These are phyloP conservation scores for Thalpophila matura DNA, from an alignment of 2,888 invertebrate genomes.

Conservation along the genomic window DNA sequence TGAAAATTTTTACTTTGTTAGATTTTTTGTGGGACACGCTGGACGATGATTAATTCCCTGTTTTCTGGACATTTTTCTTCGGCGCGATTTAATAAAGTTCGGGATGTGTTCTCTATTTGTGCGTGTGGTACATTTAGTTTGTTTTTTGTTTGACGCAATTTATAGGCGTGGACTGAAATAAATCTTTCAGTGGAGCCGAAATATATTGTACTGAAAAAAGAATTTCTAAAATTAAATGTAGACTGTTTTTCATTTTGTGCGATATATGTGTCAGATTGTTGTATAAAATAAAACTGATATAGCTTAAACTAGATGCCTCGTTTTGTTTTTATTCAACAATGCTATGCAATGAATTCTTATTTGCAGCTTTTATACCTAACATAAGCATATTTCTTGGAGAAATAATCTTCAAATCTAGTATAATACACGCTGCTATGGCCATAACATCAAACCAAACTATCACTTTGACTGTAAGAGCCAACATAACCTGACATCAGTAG, in stretches of 20 bases:
- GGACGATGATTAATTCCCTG: constrained; percentile 58
- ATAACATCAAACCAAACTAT: constrained; percentile 21
- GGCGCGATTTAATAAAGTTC: constrained; percentile 47
- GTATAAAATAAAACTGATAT: not conserved
- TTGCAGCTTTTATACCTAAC: not conserved
- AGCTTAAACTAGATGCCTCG: too few relatives aligned
- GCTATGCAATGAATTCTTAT: not conserved
- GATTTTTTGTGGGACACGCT: constrained; percentile 51
- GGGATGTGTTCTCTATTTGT: constrained; percentile 21
- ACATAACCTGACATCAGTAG: not conserved
- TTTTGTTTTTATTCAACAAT: not conserved
- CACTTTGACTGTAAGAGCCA: constrained; percentile 5
- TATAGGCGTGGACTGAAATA: constrained; percentile 38
- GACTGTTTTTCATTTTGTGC: constrained; percentile 26
- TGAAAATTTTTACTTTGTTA: constrained; percentile 67
- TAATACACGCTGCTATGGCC: not conserved
- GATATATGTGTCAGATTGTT: constrained; percentile 1
- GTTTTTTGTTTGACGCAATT: constrained; percentile 37
- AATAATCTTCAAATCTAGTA: not conserved
- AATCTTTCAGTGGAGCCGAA: constrained; percentile 36
- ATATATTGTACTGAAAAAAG: constrained; percentile 28
- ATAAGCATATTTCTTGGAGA: not conserved
- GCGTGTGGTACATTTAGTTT: constrained; percentile 22
- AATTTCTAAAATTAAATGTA: constrained; percentile 23
- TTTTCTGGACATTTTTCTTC: constrained; percentile 53